Evolutionary conservation across 2,888 invertebrate genomes (phyloP).

Genomic region (Leucania comma): DNA sequence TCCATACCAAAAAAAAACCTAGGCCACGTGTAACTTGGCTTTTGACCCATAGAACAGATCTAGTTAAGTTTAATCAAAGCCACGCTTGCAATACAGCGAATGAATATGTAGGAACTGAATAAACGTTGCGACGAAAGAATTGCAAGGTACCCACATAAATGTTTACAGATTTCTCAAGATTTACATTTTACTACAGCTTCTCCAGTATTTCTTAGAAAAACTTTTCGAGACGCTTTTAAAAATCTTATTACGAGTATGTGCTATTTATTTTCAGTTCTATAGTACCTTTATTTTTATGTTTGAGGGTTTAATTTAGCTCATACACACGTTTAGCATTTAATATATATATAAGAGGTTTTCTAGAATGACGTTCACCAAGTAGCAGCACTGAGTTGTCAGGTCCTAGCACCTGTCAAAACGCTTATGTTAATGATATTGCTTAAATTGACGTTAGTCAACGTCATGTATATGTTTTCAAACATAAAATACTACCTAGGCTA

Average conservation of each 20-base stretch:
- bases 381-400: too few species aligned
- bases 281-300: not conserved
- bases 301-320: not conserved
- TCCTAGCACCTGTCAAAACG: too few species aligned
- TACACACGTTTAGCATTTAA: not conserved
- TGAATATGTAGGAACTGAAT: constrained; percentile 54
- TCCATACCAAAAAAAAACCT: not conserved
- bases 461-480: too few species aligned
- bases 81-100: constrained; percentile 32
- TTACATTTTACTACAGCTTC: constrained; percentile 43
- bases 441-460: too few species aligned
- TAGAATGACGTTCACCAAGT: too few species aligned
- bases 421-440: too few species aligned
- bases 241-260: not conserved
- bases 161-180: constrained; percentile 50
- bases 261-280: not conserved
- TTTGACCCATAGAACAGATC: constrained; percentile 1
- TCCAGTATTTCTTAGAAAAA: constrained; percentile 20
- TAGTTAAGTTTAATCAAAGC: constrained; percentile 41
- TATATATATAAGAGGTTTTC: too few species aligned
- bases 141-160: constrained; percentile 54
- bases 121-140: constrained; percentile 49
- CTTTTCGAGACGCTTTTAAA: not conserved
- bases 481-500: too few species aligned
- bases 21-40: not conserved